Evolutionary conservation across 2,888 invertebrate genomes (phyloP).

Genomic region (Nipponacmea schrenckii): DNA sequence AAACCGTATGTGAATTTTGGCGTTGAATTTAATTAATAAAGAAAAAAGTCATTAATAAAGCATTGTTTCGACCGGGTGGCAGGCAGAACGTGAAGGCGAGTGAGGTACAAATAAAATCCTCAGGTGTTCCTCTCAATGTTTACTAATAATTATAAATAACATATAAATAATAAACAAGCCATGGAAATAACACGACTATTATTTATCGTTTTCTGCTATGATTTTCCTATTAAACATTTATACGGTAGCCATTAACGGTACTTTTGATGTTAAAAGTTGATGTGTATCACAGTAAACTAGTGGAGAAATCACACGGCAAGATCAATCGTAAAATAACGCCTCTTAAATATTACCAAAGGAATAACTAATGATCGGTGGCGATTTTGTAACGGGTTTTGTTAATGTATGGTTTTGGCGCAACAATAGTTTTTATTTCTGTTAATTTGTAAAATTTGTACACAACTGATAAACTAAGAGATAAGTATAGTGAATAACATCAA

Average conservation of each 20-base stretch:
- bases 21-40: conserved; percentile 1
- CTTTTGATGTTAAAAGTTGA: not conserved
- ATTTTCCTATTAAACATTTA: not conserved
- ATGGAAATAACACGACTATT: not conserved
- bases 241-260: not conserved
- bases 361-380: not conserved
- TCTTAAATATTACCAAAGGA: not conserved
- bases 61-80: not conserved
- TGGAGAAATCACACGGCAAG: not conserved
- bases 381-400: conserved; percentile 6
- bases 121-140: not conserved
- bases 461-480: too few species aligned
- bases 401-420: not conserved
- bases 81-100: not conserved
- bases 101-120: not conserved
- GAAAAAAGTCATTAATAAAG: not conserved
- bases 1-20: too few species aligned
- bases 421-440: too few species aligned
- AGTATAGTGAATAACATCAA: too few species aligned
- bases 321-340: not conserved
- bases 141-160: not conserved
- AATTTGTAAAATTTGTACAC: too few species aligned
- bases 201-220: not conserved
- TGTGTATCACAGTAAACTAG: not conserved
- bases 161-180: not conserved